These are phyloP conservation scores for Pomatostomus ruficeps DNA, from an alignment of 2,113 vertebrate genomes.

Conservation along the genomic window DNA sequence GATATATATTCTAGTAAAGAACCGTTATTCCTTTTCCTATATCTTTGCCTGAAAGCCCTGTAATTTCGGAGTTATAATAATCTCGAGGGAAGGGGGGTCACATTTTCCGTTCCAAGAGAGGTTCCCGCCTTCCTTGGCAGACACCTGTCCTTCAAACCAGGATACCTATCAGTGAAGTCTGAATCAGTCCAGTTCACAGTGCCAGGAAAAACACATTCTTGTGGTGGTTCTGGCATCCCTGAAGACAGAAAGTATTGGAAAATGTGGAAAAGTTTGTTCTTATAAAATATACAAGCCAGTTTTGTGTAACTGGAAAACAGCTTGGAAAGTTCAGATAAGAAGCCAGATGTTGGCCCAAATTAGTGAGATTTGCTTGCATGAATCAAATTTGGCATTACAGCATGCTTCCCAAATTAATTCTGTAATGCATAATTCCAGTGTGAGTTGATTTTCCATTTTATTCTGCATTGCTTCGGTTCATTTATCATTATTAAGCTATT, in stretches of 20 bases:
- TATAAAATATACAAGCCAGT: not conserved
- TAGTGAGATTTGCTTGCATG: not conserved
- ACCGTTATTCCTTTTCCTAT: not conserved
- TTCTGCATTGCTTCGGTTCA: not conserved
- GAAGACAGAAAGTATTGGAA: not conserved
- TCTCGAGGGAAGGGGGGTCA: not conserved
- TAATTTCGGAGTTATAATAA: not conserved
- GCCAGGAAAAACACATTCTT: slow-evolving; percentile 1
- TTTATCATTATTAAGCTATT: not conserved
- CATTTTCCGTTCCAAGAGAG: not conserved
- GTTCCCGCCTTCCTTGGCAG: not conserved
- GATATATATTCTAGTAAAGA: not conserved
- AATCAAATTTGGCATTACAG: not conserved
- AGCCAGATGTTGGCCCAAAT: not conserved
- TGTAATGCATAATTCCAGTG: not conserved
- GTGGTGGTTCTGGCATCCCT: not conserved
- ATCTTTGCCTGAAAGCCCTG: not conserved
- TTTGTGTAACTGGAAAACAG: not conserved
- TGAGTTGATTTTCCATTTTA: not conserved
- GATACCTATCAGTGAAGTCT: not conserved
- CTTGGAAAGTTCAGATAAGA: slow-evolving; percentile 1
- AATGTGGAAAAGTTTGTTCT: not conserved
- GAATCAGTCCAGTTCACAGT: not conserved
- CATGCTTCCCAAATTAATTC: not conserved
- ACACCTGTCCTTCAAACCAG: not conserved